A percentile compares a stretch with the other conserved stretches of the same genome.
Evolutionary conservation across 2,888 invertebrate genomes (phyloP).

Genomic region (Cantharis rufa): DNA sequence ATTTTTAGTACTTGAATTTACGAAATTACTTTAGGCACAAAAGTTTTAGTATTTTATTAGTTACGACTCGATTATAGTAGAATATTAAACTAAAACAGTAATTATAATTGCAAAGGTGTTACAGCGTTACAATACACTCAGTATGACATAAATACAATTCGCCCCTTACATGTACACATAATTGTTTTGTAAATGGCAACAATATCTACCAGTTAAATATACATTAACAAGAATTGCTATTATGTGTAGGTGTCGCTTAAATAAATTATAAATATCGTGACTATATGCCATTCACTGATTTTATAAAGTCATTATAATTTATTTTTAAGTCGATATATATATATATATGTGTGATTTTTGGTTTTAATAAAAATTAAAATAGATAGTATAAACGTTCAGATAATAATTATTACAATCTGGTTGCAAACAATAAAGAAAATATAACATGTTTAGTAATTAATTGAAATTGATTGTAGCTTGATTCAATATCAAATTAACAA

Average conservation of each 20-base stretch:
- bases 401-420: neutral
- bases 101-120: neutral
- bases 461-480: neutral
- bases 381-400: neutral
- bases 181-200: conserved; percentile 9
- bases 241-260: neutral
- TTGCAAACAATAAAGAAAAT: neutral
- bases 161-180: conserved; percentile 1
- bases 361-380: neutral
- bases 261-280: neutral
- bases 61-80: neutral
- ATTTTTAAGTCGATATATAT: neutral
- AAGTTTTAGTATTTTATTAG: neutral
- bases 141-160: neutral
- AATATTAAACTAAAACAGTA: neutral
- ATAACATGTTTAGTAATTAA: neutral
- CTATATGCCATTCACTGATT: neutral
- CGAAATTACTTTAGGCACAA: neutral
- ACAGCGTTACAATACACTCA: neutral
- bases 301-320: neutral
- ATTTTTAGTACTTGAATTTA: neutral
- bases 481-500: neutral
- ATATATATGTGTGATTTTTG: too few relatives aligned
- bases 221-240: neutral
- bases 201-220: conserved; percentile 7